Evolutionary conservation across 2,113 vertebrate species (phyloP).

Genomic region (Symphodus melops): DNA sequence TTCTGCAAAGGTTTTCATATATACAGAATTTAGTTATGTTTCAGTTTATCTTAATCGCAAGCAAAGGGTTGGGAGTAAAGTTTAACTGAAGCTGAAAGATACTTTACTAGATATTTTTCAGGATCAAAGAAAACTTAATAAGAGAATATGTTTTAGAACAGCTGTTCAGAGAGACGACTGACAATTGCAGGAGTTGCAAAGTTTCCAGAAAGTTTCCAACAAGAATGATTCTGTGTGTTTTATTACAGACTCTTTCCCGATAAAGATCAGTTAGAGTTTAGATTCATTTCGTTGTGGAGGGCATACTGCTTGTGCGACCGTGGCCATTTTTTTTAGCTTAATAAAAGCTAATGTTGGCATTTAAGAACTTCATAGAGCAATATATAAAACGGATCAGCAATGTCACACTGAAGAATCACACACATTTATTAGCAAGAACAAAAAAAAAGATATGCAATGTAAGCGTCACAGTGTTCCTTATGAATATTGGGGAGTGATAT

Average conservation of each 20-base stretch:
- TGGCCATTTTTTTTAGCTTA: too few species aligned
- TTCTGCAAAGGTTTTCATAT: background rate
- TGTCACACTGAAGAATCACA: too few species aligned
- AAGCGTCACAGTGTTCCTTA: too few species aligned
- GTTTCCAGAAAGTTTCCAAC: background rate
- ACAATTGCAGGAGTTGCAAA: background rate
- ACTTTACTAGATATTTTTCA: background rate
- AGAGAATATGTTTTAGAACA: background rate
- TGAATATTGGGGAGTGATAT: too few species aligned
- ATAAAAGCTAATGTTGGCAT: too few species aligned
- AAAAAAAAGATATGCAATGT: too few species aligned
- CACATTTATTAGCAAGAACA: too few species aligned
- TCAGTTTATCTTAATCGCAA: constrained; percentile 2
- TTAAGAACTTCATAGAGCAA: too few species aligned
- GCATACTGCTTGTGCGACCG: too few species aligned
- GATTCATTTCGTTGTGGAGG: too few species aligned
- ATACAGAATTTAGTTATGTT: background rate
- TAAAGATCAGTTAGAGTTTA: background rate
- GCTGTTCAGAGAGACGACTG: background rate
- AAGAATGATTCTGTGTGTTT: background rate
- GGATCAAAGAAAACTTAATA: background rate
- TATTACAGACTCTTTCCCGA: background rate
- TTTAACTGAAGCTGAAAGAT: background rate
- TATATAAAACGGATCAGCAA: too few species aligned
- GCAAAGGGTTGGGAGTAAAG: background rate